phyloP scores from a whole-genome alignment of 1,140 invertebrate genomes.

The Cydia pomonella region DNA sequence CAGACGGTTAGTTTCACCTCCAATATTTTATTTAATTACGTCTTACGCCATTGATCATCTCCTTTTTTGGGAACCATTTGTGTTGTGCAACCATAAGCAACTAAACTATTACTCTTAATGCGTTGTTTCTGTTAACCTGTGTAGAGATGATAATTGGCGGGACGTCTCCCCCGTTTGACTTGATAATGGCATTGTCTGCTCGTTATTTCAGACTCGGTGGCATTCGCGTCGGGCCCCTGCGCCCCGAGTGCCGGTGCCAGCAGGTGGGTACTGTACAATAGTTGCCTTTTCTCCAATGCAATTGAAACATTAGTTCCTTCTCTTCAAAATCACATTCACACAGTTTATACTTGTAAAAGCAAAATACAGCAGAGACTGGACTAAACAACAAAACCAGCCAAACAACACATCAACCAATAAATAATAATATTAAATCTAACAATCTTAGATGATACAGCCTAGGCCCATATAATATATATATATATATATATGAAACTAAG shows the following conservation, averaged over 20 bases:
- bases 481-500: too few species aligned
- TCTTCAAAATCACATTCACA: not conserved
- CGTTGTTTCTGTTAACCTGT: not conserved
- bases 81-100: constrained; percentile 1
- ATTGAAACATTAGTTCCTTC: not conserved
- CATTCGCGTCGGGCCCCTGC: constrained; percentile 64
- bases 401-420: too few species aligned
- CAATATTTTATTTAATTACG: constrained; percentile 40
- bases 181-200: constrained; percentile 78
- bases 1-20: constrained; percentile 66
- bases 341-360: not conserved
- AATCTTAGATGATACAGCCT: too few species aligned
- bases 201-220: constrained; percentile 77
- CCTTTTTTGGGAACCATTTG: constrained; percentile 40
- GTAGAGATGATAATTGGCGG: constrained; percentile 50
- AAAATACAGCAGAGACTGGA: too few species aligned
- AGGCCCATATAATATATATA: too few species aligned
- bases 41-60: constrained; percentile 55
- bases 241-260: constrained; percentile 52
- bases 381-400: too few species aligned
- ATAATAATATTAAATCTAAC: too few species aligned
- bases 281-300: not conserved
- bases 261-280: constrained; percentile 65
- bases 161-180: constrained; percentile 58
- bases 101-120: not conserved